Evolutionary conservation across 2,797 vertebrate species (phyloP).

Genomic region (Sebastolobus altivelis): DNA sequence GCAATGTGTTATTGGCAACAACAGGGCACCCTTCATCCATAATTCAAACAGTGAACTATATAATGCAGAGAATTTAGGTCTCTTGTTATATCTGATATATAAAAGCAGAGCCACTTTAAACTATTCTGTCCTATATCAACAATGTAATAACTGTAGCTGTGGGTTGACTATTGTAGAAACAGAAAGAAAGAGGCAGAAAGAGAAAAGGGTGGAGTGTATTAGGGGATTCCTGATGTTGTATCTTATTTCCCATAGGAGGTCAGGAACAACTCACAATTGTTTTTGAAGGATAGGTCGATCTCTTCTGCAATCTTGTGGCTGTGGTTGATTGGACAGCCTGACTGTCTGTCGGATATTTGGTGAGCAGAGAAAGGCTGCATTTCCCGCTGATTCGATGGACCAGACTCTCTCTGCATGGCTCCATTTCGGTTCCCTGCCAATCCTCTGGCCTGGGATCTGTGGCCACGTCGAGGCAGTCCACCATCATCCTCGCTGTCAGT

Average conservation of each 20-base stretch:
- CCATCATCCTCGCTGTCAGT: slow-evolving; percentile 69
- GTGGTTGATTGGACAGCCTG: slow-evolving; percentile 77
- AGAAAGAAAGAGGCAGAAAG: background rate
- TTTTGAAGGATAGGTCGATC: slow-evolving; percentile 80
- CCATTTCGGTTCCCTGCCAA: slow-evolving; percentile 65
- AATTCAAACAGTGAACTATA: slow-evolving; percentile 16
- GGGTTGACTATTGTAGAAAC: background rate
- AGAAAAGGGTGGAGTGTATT: background rate
- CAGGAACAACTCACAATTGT: slow-evolving; percentile 78
- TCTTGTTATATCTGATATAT: background rate
- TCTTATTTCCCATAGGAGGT: slow-evolving; percentile 12
- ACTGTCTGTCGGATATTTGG: slow-evolving; percentile 65
- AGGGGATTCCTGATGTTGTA: slow-evolving; percentile 19
- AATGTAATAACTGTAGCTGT: background rate
- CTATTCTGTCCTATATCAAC: background rate
- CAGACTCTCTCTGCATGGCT: slow-evolving; percentile 74
- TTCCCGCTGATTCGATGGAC: slow-evolving; percentile 81
- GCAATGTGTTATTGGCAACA: background rate
- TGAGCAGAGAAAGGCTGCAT: slow-evolving; percentile 67
- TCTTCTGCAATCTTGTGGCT: slow-evolving; percentile 84
- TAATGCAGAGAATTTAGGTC: background rate
- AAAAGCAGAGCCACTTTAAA: slow-evolving; percentile 6
- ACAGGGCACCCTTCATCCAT: background rate
- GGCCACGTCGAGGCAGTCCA: slow-evolving; percentile 47
- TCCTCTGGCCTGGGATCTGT: slow-evolving; percentile 59